Conservation (phyloP, 2,888 invertebrate species). For the Aspidiotus rigidus region DNA sequence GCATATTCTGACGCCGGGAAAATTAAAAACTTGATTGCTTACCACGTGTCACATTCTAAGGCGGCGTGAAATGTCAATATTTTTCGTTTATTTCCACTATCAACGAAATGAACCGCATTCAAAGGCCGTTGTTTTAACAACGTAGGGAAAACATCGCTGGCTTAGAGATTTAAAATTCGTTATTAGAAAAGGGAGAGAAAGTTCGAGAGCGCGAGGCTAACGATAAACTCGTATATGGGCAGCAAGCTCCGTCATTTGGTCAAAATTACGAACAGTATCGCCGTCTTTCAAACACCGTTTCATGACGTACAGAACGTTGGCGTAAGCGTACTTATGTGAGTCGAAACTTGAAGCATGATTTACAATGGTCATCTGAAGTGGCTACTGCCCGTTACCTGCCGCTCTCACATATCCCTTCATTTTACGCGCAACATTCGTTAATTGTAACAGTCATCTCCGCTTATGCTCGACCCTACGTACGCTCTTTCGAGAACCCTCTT, state of each 20-base stretch:
- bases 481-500: conserved; percentile 13
- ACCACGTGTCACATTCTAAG: not conserved
- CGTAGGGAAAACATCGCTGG: too few relatives aligned
- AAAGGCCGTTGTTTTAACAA: too few relatives aligned
- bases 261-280: too few relatives aligned
- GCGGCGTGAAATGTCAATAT: not conserved
- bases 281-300: too few relatives aligned
- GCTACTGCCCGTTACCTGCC: conserved; percentile 25
- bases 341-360: conserved; percentile 26
- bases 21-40: not conserved
- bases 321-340: not conserved
- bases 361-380: conserved; percentile 29
- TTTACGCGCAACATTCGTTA: conserved; percentile 26
- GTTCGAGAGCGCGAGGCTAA: too few relatives aligned
- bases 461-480: conserved; percentile 9
- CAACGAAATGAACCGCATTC: too few relatives aligned
- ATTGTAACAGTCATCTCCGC: conserved; percentile 12
- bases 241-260: too few relatives aligned
- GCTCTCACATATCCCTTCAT: conserved; percentile 7
- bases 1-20: not conserved
- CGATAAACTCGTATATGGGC: too few relatives aligned
- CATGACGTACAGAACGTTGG: too few relatives aligned
- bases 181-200: too few relatives aligned
- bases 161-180: too few relatives aligned
- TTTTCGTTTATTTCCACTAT: too few relatives aligned